Percentiles rank a stretch among this genome's conserved stretches.
Conservation (phyloP, 2,113 vertebrate genomes). For the Bombycilla garrulus region DNA sequence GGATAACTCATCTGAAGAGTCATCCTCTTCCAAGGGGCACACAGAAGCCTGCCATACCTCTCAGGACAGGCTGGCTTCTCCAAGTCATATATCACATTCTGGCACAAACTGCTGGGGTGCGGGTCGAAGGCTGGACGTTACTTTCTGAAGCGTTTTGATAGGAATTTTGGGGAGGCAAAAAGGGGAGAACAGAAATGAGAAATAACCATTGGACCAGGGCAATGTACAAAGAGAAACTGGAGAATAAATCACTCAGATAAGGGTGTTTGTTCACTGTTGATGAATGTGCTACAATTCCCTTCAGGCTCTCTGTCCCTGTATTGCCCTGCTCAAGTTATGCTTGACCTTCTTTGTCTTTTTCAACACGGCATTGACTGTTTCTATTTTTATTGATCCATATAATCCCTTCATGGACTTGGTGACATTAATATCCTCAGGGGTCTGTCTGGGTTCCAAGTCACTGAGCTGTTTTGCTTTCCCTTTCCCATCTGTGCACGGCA, state of each 20-base stretch:
- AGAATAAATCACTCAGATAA: neutral
- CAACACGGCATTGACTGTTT: conserved; percentile 29
- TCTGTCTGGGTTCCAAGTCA: conserved; percentile 24
- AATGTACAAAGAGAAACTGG: neutral
- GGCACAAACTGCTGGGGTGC: neutral
- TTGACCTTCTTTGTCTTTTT: conserved; percentile 66
- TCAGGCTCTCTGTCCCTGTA: neutral
- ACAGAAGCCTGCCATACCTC: neutral
- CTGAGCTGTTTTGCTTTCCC: conserved; percentile 8
- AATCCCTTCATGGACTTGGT: conserved; percentile 44
- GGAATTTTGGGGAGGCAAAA: neutral
- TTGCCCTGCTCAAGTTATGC: conserved; percentile 7
- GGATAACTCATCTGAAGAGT: neutral
- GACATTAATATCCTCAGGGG: conserved; percentile 52
- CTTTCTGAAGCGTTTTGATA: neutral
- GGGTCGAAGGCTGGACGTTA: neutral
- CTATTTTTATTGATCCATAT: conserved; percentile 61
- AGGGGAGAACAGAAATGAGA: neutral
- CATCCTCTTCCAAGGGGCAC: neutral
- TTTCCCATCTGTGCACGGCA: neutral
- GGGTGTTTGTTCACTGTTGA: neutral
- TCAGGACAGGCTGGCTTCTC: neutral
- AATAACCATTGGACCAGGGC: neutral
- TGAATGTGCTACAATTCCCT: neutral
- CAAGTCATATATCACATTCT: neutral